A percentile compares a stretch with the other conserved stretches of the same genome.
phyloP scores from a whole-genome alignment of 2,888 invertebrate genomes.

The Panopea generosa region DNA sequence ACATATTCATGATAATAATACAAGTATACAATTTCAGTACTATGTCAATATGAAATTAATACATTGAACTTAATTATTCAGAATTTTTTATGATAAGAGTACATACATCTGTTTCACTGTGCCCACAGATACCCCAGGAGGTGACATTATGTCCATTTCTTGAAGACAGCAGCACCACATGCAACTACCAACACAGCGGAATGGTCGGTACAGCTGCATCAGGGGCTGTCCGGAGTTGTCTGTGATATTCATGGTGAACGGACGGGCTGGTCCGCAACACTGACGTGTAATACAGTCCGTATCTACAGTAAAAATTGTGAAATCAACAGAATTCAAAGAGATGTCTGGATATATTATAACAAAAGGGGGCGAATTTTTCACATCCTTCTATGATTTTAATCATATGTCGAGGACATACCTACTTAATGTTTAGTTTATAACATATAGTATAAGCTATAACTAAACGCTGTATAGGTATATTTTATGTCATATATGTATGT shows the following conservation, averaged over 20 bases:
- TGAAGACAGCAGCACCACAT: conserved; percentile 81
- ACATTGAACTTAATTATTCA: too few relatives aligned
- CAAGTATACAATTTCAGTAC: too few relatives aligned
- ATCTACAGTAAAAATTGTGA: conserved; percentile 87
- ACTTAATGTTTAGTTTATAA: too few relatives aligned
- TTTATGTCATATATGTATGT: too few relatives aligned
- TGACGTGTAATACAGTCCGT: conserved; percentile 94
- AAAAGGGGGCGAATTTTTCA: too few relatives aligned
- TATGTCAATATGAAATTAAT: too few relatives aligned
- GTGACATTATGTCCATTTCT: conserved; percentile 81
- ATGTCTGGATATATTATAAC: not conserved
- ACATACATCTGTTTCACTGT: conserved; percentile 78
- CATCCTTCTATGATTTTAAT: too few relatives aligned
- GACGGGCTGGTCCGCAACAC: conserved; percentile 92
- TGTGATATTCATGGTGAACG: conserved; percentile 94
- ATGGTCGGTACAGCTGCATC: conserved; percentile 92
- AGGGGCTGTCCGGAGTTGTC: conserved; percentile 93
- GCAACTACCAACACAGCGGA: conserved; percentile 90
- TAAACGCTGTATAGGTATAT: too few relatives aligned
- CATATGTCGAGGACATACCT: too few relatives aligned
- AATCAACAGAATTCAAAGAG: conserved; percentile 10
- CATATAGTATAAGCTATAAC: too few relatives aligned
- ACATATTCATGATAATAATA: too few relatives aligned
- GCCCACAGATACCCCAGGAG: conserved; percentile 76
- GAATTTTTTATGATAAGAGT: too few relatives aligned